phyloP scores from a whole-genome alignment of 2,113 vertebrate species.

The Podilymbus podiceps region DNA sequence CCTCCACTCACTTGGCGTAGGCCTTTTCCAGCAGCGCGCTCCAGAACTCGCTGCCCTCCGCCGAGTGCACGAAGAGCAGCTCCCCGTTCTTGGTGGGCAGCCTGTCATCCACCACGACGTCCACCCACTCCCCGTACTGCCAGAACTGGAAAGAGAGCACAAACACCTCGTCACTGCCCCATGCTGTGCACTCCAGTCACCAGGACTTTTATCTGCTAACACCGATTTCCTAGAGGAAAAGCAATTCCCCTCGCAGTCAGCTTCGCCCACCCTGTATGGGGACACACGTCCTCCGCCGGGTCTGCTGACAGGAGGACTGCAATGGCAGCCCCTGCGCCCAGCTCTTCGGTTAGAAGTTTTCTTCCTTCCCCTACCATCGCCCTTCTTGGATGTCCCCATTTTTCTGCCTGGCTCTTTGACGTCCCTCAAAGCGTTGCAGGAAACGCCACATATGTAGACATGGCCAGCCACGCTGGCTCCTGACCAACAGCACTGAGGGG shows the following conservation, averaged over 20 bases:
- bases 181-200: not conserved
- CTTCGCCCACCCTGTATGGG: not conserved
- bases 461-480: fast-evolving
- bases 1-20: slow-evolving; percentile 86
- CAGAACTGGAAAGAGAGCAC: slow-evolving; percentile 82
- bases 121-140: slow-evolving; percentile 95
- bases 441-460: not conserved
- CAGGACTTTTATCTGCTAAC: not conserved
- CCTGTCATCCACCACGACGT: slow-evolving; percentile 91
- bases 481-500: not conserved
- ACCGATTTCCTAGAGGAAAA: fast-evolving
- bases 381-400: not conserved
- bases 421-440: not conserved
- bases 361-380: not conserved
- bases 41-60: slow-evolving; percentile 88
- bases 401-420: not conserved
- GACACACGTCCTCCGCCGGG: not conserved
- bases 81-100: slow-evolving; percentile 86
- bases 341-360: not conserved
- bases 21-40: slow-evolving; percentile 94
- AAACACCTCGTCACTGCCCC: not conserved
- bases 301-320: not conserved
- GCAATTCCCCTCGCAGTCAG: not conserved
- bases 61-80: slow-evolving; percentile 91
- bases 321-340: not conserved